Evolutionary conservation across 1,140 invertebrate species (phyloP).

Genomic region (Chionoecetes opilio): DNA sequence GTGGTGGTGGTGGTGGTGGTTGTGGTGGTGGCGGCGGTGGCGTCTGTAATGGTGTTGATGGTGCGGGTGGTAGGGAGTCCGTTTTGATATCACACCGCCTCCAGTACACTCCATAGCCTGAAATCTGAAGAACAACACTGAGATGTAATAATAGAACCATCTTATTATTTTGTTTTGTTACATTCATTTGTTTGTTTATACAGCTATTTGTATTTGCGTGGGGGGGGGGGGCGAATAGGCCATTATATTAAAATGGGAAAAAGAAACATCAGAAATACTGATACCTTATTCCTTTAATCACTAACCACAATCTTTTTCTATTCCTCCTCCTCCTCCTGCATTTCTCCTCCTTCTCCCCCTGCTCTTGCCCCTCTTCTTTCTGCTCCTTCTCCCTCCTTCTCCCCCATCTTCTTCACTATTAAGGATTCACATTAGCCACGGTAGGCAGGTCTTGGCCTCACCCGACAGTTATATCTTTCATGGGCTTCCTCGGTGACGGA

Average conservation of each 20-base stretch:
- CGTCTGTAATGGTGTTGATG: no score
- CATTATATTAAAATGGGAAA: no score
- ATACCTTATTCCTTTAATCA: background rate
- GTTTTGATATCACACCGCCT: no score
- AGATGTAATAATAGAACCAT: no score
- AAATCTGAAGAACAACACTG: no score
- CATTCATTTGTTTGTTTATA: no score
- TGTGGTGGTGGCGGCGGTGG: background rate
- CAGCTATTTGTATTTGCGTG: no score
- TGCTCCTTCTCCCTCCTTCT: background rate
- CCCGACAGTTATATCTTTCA: constrained; percentile 61
- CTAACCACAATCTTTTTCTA: background rate
- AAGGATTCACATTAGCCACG: constrained; percentile 56
- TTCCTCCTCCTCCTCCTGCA: background rate
- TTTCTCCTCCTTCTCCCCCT: background rate
- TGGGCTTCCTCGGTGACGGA: background rate
- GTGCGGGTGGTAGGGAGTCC: no score
- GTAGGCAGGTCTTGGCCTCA: constrained; percentile 37
- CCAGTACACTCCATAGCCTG: no score
- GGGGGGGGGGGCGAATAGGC: no score
- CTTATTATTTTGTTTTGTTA: no score
- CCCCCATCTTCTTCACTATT: background rate
- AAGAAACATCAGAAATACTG: background rate
- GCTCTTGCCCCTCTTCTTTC: background rate
- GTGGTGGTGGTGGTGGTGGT: background rate